Base-by-base conservation (phyloP, 2,888 invertebrate genomes). In the Chymomyza amoena region DNA sequence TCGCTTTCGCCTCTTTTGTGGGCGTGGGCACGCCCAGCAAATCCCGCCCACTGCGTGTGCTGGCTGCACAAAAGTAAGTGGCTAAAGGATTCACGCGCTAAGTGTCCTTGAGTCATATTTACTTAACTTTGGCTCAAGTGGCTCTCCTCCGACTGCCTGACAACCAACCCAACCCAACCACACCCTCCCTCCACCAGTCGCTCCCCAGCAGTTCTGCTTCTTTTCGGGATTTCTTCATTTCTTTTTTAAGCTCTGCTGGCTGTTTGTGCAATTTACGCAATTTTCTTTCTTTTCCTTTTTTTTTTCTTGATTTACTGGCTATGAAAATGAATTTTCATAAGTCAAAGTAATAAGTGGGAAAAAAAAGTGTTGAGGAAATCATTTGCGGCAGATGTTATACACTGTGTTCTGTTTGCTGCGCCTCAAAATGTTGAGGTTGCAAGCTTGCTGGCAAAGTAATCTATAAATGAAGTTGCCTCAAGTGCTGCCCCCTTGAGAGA, bases 61-160 rank as follows among this genome's bases (percentile, higher is more conserved):
- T 54, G 70, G 54, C 54, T 54, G 70, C 68, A 78, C 72, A 73
- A 78, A 78, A 76, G 79, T 77, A 79, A 84, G 85, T 84, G 80
- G 84, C 85, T 81, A 83, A 75, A 77, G 83, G 81, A 83, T 83
- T 78, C 79, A 70, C 71, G 73, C 73, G 75, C 70, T 79, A 74
- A 83, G 83, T 85, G 85, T 85, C 81, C 83, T 83, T 83, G 85
- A 83, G 78, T 81, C 81, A 85, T 85, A 83, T 83, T 83, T 85
- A 83, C 83, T 83, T 83, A 85, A 83, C 85, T 83, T 77, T 79
- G 72, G 69, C 80, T 78, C 74, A 74, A 79, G 79, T 67, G 68
- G 76, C 64, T 57, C 18, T 9, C 39, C 18, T 9, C 39, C 7
- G 39, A 45, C 39, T 45, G 39, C 39, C 13, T 45, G 39, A 45